Conservation (phyloP, 2,888 invertebrate genomes). For the Athalia cordata region DNA sequence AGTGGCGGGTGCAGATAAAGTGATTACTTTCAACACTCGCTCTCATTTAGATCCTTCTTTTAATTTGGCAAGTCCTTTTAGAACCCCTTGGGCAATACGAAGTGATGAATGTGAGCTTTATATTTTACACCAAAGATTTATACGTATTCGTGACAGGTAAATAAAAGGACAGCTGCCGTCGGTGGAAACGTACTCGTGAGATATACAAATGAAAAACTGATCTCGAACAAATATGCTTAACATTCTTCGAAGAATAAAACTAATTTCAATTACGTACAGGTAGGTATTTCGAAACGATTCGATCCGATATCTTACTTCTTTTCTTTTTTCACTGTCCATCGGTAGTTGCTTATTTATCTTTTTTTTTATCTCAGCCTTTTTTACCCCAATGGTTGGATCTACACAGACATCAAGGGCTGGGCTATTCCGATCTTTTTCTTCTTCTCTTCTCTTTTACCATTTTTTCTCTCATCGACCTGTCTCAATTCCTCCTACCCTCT, state of each 20-base stretch:
- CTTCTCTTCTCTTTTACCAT: constrained; percentile 17
- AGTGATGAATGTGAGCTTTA: constrained; percentile 62
- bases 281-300: too few relatives aligned
- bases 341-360: background rate
- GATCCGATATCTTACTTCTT: too few relatives aligned
- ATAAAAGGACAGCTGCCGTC: background rate
- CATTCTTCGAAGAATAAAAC: too few relatives aligned
- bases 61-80: constrained; percentile 61
- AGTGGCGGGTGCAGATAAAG: constrained; percentile 63
- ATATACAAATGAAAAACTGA: too few relatives aligned
- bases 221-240: too few relatives aligned
- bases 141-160: constrained; percentile 30
- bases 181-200: background rate
- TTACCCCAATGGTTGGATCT: constrained; percentile 18
- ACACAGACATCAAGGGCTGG: background rate
- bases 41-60: constrained; percentile 64
- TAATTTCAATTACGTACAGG: too few relatives aligned
- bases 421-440: constrained; percentile 26
- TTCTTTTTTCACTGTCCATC: too few relatives aligned
- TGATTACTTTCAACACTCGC: constrained; percentile 61
- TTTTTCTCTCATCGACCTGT: constrained; percentile 31
- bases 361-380: constrained; percentile 2
- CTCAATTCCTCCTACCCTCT: constrained; percentile 33
- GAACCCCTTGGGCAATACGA: constrained; percentile 49
- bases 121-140: constrained; percentile 55